phyloP scores from a whole-genome alignment of 2,113 vertebrate species.

The Grallaria varia region DNA sequence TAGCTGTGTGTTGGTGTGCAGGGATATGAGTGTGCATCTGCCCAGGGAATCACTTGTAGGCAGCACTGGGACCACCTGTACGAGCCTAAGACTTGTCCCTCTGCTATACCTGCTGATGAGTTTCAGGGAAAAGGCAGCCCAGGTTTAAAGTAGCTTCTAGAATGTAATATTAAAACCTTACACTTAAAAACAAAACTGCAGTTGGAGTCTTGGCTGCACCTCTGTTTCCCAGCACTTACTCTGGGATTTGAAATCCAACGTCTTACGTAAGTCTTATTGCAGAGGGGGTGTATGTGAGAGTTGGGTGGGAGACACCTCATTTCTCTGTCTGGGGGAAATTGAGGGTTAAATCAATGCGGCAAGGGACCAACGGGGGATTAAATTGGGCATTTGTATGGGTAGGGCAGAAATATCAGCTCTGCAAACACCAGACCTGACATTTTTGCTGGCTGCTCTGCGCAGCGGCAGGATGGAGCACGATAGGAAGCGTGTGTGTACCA shows the following conservation, averaged over 20 bases:
- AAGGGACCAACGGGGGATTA: neutral
- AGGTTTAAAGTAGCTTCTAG: neutral
- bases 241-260: neutral
- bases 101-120: neutral
- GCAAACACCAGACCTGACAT: neutral
- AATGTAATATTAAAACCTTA: neutral
- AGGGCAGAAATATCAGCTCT: neutral
- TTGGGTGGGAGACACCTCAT: neutral
- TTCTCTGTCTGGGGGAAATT: neutral
- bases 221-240: neutral
- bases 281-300: fast-evolving
- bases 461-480: neutral
- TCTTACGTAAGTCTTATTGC: neutral
- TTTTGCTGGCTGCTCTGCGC: neutral
- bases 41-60: neutral
- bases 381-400: neutral
- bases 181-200: neutral
- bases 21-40: neutral
- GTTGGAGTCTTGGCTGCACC: neutral
- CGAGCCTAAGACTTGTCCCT: neutral
- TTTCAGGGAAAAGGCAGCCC: neutral
- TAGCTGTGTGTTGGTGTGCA: neutral
- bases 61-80: neutral
- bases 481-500: neutral
- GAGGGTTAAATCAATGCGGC: fast-evolving